Conservation (phyloP, 2,888 invertebrate genomes). For the Helleia helle region DNA sequence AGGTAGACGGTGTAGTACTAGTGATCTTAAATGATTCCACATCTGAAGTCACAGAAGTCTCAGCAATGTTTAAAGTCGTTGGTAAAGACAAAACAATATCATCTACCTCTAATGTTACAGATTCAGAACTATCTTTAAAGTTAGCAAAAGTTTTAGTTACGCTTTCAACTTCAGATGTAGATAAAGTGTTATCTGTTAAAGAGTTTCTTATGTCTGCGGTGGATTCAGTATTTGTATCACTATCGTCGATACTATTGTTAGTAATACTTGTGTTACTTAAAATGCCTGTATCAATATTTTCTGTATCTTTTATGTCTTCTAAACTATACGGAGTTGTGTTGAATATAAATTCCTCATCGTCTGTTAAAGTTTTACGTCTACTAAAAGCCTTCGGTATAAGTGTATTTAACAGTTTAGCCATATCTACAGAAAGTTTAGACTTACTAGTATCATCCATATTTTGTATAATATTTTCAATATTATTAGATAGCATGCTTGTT, state of each 20-base stretch:
- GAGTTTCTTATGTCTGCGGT: constrained; percentile 27
- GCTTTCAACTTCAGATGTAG: constrained; percentile 31
- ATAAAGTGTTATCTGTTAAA: constrained; percentile 46
- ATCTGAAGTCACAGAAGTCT: constrained; percentile 9
- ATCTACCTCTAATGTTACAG: constrained; percentile 11
- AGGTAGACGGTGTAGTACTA: constrained; percentile 13
- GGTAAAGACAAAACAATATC: constrained; percentile 7
- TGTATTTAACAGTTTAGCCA: constrained; percentile 62
- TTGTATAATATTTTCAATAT: constrained; percentile 56
- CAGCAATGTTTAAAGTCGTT: background rate
- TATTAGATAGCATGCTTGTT: constrained; percentile 70
- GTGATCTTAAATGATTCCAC: constrained; percentile 10
- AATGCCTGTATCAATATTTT: constrained; percentile 41
- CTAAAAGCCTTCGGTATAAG: constrained; percentile 64
- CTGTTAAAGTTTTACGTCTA: constrained; percentile 41
- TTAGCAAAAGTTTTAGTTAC: too few species aligned
- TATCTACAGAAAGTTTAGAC: constrained; percentile 66
- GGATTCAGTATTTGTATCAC: constrained; percentile 30
- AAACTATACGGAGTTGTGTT: constrained; percentile 65
- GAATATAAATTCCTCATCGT: constrained; percentile 45
- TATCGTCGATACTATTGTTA: constrained; percentile 34
- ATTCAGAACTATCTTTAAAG: constrained; percentile 23
- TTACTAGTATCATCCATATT: constrained; percentile 60
- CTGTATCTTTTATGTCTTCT: constrained; percentile 63
- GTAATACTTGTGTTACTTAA: constrained; percentile 22